These are phyloP conservation scores for Nyleta sp. DNA, from an alignment of 2,888 invertebrate species.

Conservation along the genomic window DNA sequence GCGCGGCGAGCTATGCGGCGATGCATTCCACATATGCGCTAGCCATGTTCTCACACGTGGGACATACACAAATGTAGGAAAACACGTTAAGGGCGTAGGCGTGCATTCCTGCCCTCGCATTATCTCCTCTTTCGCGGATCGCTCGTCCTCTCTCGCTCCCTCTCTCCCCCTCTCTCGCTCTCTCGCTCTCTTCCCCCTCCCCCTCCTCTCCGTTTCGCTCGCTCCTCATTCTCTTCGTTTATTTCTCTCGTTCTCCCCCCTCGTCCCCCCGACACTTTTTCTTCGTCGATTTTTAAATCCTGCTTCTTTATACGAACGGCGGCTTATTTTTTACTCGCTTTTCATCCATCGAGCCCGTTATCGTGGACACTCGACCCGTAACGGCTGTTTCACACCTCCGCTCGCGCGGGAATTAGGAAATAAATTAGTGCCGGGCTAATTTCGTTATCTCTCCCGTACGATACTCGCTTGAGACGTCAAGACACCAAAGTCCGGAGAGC, in stretches of 20 bases:
- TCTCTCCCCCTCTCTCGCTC: conserved; percentile 43
- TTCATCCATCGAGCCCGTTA: conserved; percentile 73
- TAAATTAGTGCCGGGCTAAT: conserved; percentile 82
- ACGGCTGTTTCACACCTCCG: conserved; percentile 82
- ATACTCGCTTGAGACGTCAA: conserved; percentile 72
- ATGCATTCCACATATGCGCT: conserved; percentile 74
- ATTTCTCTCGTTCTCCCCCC: conserved; percentile 44
- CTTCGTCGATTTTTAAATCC: conserved; percentile 55
- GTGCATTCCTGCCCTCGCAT: conserved; percentile 80
- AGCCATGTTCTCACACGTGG: conserved; percentile 75
- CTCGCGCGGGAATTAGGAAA: conserved; percentile 81
- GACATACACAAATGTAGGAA: conserved; percentile 76
- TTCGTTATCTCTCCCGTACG: conserved; percentile 79
- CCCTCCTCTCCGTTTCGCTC: conserved; percentile 33
- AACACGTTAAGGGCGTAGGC: conserved; percentile 79
- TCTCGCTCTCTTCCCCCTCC: conserved; percentile 54
- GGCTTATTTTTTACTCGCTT: conserved; percentile 54
- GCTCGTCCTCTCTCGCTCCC: conserved; percentile 48
- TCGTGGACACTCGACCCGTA: conserved; percentile 78
- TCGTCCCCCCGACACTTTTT: conserved; percentile 43
- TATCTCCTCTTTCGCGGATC: conserved; percentile 74
- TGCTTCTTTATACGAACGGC: conserved; percentile 57
- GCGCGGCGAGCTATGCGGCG: conserved; percentile 74
- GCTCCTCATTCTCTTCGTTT: conserved; percentile 42
- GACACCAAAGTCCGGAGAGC: conserved; percentile 46